phyloP scores from a whole-genome alignment of 2,797 vertebrate species.

The Eleutherodactylus coqui region DNA sequence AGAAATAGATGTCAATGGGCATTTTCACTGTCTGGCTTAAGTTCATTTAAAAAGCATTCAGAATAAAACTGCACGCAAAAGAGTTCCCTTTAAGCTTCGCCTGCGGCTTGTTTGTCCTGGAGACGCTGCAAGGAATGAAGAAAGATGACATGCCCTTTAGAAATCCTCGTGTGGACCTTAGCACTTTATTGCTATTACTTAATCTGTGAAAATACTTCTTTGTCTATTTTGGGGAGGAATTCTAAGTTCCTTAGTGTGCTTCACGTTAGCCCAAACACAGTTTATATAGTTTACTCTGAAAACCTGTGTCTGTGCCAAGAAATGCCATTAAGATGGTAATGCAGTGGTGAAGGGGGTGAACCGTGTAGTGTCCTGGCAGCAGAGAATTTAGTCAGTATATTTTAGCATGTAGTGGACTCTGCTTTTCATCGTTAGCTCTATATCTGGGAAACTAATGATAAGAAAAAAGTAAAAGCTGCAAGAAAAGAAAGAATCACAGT shows the following conservation, averaged over 20 bases:
- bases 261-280: not conserved
- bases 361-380: not conserved
- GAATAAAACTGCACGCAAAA: conserved; percentile 57
- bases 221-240: not conserved
- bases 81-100: conserved; percentile 57
- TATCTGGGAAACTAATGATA: not conserved
- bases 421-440: not conserved
- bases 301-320: not conserved
- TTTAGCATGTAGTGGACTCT: not conserved
- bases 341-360: not conserved
- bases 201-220: conserved; percentile 22
- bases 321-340: conserved; percentile 1
- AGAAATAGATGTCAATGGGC: conserved; percentile 47
- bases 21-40: conserved; percentile 40
- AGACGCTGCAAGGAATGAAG: conserved; percentile 58
- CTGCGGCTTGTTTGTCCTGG: conserved; percentile 53
- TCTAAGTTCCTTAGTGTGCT: not conserved
- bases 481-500: not conserved
- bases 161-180: conserved; percentile 27
- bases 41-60: conserved; percentile 58
- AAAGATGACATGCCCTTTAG: conserved; percentile 57
- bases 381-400: not conserved
- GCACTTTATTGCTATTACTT: conserved; percentile 29
- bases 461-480: not conserved
- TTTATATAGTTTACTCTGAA: not conserved